Conservation (phyloP, 2,797 vertebrate genomes). For the Eulemur coronatus region DNA sequence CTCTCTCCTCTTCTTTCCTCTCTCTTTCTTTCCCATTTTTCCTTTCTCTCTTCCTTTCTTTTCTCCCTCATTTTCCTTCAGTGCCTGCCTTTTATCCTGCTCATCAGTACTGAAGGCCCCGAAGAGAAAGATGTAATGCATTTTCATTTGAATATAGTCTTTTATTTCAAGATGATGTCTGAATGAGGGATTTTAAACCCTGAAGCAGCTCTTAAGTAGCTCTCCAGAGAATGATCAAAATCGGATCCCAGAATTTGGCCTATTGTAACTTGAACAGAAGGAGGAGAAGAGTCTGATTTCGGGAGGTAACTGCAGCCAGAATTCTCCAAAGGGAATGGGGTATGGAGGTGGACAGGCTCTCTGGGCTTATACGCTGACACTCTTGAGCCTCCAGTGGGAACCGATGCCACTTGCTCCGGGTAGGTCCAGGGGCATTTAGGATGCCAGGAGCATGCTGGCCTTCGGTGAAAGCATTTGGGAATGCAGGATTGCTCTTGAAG, state of each 20-base stretch:
- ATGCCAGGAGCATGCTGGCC: not conserved
- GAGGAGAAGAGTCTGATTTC: not conserved
- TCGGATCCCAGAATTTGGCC: conserved; percentile 27
- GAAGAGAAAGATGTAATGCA: conserved; percentile 44
- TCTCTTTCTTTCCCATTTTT: not conserved
- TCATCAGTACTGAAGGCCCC: not conserved
- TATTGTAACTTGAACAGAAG: conserved; percentile 4
- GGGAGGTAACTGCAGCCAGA: not conserved
- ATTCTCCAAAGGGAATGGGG: not conserved
- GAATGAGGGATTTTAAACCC: conserved; percentile 61
- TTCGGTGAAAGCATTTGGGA: not conserved
- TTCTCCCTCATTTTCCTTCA: not conserved
- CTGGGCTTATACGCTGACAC: accelerated
- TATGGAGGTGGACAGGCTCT: not conserved
- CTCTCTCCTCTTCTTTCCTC: too few species aligned
- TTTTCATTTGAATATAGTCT: conserved; percentile 55
- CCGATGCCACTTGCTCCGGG: accelerated
- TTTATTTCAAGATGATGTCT: conserved; percentile 70
- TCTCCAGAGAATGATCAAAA: conserved; percentile 54
- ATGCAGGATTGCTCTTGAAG: not conserved
- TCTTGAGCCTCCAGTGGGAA: not conserved
- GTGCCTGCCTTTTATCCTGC: not conserved
- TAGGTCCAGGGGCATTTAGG: not conserved
- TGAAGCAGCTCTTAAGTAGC: conserved; percentile 47
- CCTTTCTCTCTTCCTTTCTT: not conserved